phyloP scores from a whole-genome alignment of 2,888 invertebrate species.

The Polydrusus tereticollis region DNA sequence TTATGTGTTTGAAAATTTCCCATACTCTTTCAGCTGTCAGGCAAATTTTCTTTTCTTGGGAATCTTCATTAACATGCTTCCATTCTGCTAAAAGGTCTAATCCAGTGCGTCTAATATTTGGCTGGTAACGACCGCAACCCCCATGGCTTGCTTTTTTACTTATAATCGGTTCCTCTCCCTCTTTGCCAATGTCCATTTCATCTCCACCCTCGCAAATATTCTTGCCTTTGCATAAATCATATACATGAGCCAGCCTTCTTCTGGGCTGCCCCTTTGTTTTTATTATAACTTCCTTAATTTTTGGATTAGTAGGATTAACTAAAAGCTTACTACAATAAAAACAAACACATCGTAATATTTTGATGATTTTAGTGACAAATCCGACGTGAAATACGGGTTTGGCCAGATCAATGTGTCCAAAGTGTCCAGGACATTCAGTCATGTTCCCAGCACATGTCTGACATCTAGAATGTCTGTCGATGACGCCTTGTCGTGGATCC shows the following conservation, averaged over 20 bases:
- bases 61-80: slow-evolving; percentile 98
- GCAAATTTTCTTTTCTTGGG: slow-evolving; percentile 95
- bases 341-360: slow-evolving; percentile 97
- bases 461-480: slow-evolving; percentile 92
- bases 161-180: slow-evolving; percentile 64
- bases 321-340: slow-evolving; percentile 98
- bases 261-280: slow-evolving; percentile 97
- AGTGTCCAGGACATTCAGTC: slow-evolving; percentile 99
- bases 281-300: slow-evolving; percentile 93
- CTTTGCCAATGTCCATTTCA: slow-evolving; percentile 92
- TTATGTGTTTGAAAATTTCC: slow-evolving; percentile 96
- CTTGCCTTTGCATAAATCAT: slow-evolving; percentile 98
- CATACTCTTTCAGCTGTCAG: slow-evolving; percentile 96
- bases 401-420: slow-evolving; percentile 97
- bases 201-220: slow-evolving; percentile 99
- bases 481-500: slow-evolving; percentile 99
- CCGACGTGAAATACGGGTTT: slow-evolving; percentile 99
- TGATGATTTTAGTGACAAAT: slow-evolving; percentile 96
- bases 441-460: slow-evolving; percentile 98
- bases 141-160: slow-evolving; percentile 82
- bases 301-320: slow-evolving; percentile 92
- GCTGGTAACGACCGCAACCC: slow-evolving; percentile 98
- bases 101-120: slow-evolving; percentile 89
- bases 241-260: slow-evolving; percentile 93
- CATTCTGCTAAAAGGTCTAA: slow-evolving; percentile 97